Percentiles rank a stretch among this genome's conserved stretches.
Conservation (phyloP, 2,888 invertebrate species). For the Alloscopus bannaensis region DNA sequence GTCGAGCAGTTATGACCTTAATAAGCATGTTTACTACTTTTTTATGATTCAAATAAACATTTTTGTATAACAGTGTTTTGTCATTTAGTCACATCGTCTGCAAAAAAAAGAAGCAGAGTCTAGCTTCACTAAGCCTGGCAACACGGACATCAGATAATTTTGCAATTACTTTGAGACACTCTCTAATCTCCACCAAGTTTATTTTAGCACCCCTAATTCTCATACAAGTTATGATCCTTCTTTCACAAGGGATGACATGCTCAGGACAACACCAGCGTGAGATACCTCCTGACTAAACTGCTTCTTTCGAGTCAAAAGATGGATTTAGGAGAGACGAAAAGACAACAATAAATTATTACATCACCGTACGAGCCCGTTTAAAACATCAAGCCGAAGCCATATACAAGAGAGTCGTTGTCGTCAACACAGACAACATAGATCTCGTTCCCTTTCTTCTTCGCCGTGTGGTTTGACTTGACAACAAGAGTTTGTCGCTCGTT, state of each 20-base stretch:
- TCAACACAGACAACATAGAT: no score
- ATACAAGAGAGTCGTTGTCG: constrained; percentile 32
- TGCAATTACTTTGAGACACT: neutral
- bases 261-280: no score
- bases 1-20: no score
- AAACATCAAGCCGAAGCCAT: neutral
- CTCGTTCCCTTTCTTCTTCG: no score
- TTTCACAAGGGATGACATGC: no score
- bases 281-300: constrained; percentile 13
- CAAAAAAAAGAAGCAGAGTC: no score
- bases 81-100: no score
- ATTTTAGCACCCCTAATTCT: constrained; percentile 23
- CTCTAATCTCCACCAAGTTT: constrained; percentile 6
- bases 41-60: neutral
- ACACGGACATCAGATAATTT: constrained; percentile 15
- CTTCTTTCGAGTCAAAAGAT: neutral
- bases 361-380: constrained; percentile 19
- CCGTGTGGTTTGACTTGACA: no score
- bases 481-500: no score
- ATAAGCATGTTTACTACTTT: neutral
- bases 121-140: neutral
- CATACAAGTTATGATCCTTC: no score
- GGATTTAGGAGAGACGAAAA: neutral
- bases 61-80: neutral
- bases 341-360: constrained; percentile 39